These are phyloP conservation scores for Herpetotheres cachinnans DNA, from an alignment of 2,113 vertebrate genomes.

Conservation along the genomic window DNA sequence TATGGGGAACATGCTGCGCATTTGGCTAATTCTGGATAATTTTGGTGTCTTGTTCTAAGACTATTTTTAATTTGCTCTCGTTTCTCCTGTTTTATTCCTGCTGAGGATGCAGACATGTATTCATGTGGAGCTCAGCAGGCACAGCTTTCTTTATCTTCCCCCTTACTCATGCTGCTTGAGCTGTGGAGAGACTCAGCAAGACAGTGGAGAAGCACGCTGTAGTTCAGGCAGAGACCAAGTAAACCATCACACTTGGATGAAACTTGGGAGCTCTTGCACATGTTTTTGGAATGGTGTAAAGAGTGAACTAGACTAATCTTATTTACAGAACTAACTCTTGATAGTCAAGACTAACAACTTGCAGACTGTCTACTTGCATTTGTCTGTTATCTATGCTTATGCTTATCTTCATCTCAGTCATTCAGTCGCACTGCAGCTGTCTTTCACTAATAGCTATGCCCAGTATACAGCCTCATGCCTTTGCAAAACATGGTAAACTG, in stretches of 20 bases:
- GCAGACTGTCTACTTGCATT: not conserved
- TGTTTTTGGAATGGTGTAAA: not conserved
- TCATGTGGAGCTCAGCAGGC: not conserved
- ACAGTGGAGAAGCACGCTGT: not conserved
- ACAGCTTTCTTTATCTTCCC: not conserved
- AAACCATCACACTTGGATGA: not conserved
- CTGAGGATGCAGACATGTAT: not conserved
- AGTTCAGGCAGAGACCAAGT: not conserved
- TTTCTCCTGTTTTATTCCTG: not conserved
- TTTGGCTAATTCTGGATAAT: not conserved
- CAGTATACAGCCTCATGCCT: fast-evolving
- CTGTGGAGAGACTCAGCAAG: not conserved
- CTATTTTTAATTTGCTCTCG: not conserved
- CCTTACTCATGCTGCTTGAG: not conserved
- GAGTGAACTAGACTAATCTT: not conserved
- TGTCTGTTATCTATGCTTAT: not conserved
- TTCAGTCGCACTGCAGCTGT: not conserved
- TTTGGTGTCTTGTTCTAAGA: not conserved
- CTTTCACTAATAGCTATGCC: not conserved
- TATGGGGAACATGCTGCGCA: not conserved
- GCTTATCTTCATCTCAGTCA: not conserved
- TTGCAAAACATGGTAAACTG: not conserved
- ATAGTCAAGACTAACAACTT: not conserved
- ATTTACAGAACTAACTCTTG: not conserved
- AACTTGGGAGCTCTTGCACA: not conserved